Percentiles rank a stretch among this genome's conserved stretches.
These are phyloP conservation scores for Pagetopsis macropterus DNA, from an alignment of 2,797 vertebrate genomes.

Conservation along the genomic window DNA sequence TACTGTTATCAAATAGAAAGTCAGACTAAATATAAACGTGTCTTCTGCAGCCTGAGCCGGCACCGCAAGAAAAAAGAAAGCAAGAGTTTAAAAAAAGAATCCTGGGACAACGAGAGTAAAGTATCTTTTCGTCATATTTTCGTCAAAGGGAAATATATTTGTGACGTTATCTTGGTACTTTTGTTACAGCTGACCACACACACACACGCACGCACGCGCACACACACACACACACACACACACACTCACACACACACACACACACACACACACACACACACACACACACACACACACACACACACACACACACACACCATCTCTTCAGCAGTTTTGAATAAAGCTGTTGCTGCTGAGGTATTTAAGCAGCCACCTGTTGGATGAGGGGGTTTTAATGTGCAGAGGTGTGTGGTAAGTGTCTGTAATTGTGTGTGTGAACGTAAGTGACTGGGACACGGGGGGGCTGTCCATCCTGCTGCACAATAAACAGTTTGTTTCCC, in stretches of 20 bases:
- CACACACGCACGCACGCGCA: neutral
- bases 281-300: neutral
- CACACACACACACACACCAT: neutral
- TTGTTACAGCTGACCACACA: slow-evolving; percentile 21
- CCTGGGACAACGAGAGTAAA: slow-evolving; percentile 17
- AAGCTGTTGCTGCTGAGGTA: neutral
- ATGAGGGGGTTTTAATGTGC: slow-evolving; percentile 40
- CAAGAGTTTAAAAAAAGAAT: slow-evolving; percentile 10
- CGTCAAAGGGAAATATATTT: slow-evolving; percentile 34
- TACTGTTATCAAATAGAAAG: slow-evolving; percentile 72
- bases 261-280: neutral
- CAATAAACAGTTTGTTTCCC: slow-evolving; percentile 90
- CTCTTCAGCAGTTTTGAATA: slow-evolving; percentile 26
- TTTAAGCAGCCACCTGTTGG: slow-evolving; percentile 61
- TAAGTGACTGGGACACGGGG: slow-evolving; percentile 74
- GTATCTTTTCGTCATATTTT: slow-evolving; percentile 30
- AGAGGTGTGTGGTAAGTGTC: slow-evolving; percentile 58
- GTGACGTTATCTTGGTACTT: slow-evolving; percentile 23
- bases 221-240: neutral
- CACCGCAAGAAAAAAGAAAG: slow-evolving; percentile 24
- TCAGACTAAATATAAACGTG: slow-evolving; percentile 70
- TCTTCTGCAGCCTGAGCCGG: slow-evolving; percentile 37
- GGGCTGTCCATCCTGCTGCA: slow-evolving; percentile 84
- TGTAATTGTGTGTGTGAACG: slow-evolving; percentile 69
- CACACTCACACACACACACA: neutral